Percentiles rank a stretch among this genome's conserved stretches.
phyloP scores from a whole-genome alignment of 1,140 invertebrate genomes.

The Brachionus rubens region DNA sequence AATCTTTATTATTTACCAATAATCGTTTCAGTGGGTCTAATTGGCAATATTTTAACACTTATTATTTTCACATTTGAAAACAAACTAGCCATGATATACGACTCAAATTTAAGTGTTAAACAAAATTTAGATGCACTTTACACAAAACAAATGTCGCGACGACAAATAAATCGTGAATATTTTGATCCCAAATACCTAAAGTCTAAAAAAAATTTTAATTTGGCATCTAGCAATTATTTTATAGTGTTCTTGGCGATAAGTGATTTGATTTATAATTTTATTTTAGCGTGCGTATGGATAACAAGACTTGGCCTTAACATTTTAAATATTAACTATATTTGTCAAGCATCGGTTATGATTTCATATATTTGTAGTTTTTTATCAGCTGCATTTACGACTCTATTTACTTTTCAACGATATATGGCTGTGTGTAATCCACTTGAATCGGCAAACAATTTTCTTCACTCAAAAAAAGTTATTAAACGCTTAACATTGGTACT shows the following conservation, averaged over 20 bases:
- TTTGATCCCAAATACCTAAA: too few relatives aligned
- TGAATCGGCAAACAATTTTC: not conserved
- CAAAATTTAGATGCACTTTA: not conserved
- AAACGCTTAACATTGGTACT: not conserved
- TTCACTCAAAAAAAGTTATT: constrained; percentile 14
- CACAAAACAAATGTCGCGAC: not conserved
- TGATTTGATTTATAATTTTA: constrained; percentile 38
- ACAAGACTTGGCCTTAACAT: constrained; percentile 35
- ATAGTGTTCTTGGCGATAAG: constrained; percentile 25
- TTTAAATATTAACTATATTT: constrained; percentile 19
- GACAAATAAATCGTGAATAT: not conserved
- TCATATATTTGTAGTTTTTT: constrained; percentile 41
- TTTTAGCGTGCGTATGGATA: constrained; percentile 37
- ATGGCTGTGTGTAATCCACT: constrained; percentile 28
- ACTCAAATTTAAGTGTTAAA: not conserved
- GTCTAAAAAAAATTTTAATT: not conserved
- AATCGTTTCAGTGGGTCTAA: constrained; percentile 15
- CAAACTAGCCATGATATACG: not conserved
- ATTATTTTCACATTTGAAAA: not conserved
- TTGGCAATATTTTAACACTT: constrained; percentile 15
- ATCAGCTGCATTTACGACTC: constrained; percentile 41
- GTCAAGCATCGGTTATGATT: constrained; percentile 15
- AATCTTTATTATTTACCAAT: constrained; percentile 33
- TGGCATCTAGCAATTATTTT: constrained; percentile 31
- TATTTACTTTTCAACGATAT: constrained; percentile 46